phyloP scores from a whole-genome alignment of 2,113 vertebrate species.

The Catharus bicknelli region DNA sequence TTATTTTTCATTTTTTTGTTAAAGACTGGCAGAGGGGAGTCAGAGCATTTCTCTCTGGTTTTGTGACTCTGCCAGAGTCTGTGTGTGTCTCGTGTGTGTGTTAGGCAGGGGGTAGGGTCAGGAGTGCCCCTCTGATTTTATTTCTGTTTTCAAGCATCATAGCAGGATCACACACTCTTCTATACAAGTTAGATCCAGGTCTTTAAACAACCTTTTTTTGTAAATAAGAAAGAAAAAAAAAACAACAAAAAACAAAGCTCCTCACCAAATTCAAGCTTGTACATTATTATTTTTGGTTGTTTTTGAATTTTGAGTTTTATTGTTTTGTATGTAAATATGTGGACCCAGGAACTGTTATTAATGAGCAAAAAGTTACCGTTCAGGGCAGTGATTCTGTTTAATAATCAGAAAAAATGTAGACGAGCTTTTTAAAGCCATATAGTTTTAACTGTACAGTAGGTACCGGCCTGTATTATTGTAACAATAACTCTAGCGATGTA shows the following conservation, averaged over 20 bases:
- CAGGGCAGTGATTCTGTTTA: constrained; percentile 92
- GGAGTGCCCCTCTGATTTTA: constrained; percentile 49
- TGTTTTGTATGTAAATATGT: constrained; percentile 92
- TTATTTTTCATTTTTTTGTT: background rate
- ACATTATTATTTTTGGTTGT: constrained; percentile 79
- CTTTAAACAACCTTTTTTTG: constrained; percentile 77
- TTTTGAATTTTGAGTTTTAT: constrained; percentile 79
- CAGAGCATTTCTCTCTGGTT: constrained; percentile 55
- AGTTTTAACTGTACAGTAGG: constrained; percentile 99
- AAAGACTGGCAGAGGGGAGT: constrained; percentile 33
- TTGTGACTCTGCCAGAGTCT: constrained; percentile 4
- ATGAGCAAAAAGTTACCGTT: constrained; percentile 92
- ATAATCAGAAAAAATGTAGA: constrained; percentile 93
- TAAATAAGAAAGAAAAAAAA: constrained; percentile 46
- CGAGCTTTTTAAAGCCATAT: constrained; percentile 98
- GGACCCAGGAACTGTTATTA: constrained; percentile 98
- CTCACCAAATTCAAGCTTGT: constrained; percentile 95
- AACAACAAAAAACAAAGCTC: constrained; percentile 76
- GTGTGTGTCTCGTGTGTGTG: background rate
- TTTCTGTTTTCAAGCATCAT: constrained; percentile 71
- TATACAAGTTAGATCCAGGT: constrained; percentile 80
- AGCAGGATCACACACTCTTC: constrained; percentile 75
- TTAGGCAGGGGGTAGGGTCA: constrained; percentile 43
- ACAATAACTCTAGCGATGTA: constrained; percentile 98
- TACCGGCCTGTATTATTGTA: constrained; percentile 97